Percentiles rank a stretch among this genome's conserved stretches.
phyloP scores from a whole-genome alignment of 2,888 invertebrate genomes.

The Macrophya annulata region DNA sequence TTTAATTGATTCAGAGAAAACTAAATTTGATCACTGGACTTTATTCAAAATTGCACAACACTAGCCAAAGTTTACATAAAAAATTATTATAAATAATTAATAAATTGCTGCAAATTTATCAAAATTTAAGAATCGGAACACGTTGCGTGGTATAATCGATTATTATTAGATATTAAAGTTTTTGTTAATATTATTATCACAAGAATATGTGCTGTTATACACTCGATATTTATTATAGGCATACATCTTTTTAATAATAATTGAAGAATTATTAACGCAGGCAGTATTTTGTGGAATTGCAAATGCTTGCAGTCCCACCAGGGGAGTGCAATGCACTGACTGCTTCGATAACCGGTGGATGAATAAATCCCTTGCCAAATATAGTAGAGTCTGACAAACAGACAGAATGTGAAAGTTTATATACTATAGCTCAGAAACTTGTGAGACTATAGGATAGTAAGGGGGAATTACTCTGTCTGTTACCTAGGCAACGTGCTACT shows the following conservation, averaged over 20 bases:
- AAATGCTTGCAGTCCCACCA: slow-evolving; percentile 43
- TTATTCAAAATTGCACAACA: slow-evolving; percentile 10
- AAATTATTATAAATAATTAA: not conserved
- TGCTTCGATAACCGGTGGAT: slow-evolving; percentile 24
- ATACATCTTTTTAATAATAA: slow-evolving; percentile 1
- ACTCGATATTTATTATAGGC: not conserved
- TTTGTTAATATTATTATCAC: slow-evolving; percentile 32
- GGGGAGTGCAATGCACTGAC: slow-evolving; percentile 54
- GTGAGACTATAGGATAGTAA: slow-evolving; percentile 58
- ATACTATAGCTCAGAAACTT: slow-evolving; percentile 34
- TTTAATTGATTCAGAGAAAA: not conserved
- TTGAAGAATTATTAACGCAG: not conserved
- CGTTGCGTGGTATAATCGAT: slow-evolving; percentile 3
- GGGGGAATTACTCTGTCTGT: slow-evolving; percentile 68
- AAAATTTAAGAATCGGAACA: slow-evolving; percentile 17
- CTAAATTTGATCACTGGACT: not conserved
- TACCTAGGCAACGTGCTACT: slow-evolving; percentile 68
- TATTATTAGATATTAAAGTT: not conserved
- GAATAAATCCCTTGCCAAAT: slow-evolving; percentile 38
- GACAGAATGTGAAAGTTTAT: not conserved
- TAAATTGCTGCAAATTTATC: not conserved
- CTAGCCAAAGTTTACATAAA: not conserved
- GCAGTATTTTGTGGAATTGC: not conserved
- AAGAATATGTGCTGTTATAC: slow-evolving; percentile 10
- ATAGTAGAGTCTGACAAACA: slow-evolving; percentile 29